A percentile compares a stretch with the other conserved stretches of the same genome.
Conservation (phyloP, 2,797 vertebrate species). For the Rousettus madagascariensis region DNA sequence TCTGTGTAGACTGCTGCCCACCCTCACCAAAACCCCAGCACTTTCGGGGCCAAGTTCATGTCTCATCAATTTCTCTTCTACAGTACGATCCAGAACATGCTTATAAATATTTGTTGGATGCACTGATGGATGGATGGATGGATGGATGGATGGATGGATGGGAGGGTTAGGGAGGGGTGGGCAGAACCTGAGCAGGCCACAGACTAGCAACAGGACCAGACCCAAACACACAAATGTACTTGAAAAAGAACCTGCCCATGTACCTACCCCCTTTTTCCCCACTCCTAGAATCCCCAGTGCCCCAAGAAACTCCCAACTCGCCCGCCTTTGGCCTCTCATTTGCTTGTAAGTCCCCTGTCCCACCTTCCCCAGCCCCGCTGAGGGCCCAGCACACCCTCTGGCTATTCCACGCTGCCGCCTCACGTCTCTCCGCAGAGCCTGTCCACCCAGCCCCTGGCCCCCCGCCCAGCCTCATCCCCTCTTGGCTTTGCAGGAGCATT, state of each 20-base stretch:
- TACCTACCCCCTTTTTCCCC: not conserved
- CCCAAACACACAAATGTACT: not conserved
- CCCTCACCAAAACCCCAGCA: not conserved
- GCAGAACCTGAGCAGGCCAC: not conserved
- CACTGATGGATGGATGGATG: not conserved
- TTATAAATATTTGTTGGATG: not conserved
- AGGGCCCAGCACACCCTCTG: conserved; percentile 33
- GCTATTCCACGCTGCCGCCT: conserved; percentile 56
- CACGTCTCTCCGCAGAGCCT: conserved; percentile 3
- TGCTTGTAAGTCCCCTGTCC: fast-evolving
- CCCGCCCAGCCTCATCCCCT: not conserved
- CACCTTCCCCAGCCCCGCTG: too few species aligned
- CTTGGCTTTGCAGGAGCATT: not conserved
- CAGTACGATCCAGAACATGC: not conserved
- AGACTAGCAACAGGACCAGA: not conserved
- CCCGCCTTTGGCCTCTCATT: fast-evolving
- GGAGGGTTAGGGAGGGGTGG: fast-evolving
- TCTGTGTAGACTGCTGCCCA: not conserved
- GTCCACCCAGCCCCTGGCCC: not conserved
- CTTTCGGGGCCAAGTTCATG: not conserved
- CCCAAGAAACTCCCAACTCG: not conserved
- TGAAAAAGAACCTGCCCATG: not conserved
- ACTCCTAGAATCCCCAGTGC: not conserved
- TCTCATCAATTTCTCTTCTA: not conserved
- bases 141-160: too few species aligned